phyloP scores from a whole-genome alignment of 2,797 vertebrate species.

The Thripadectes ignobilis region DNA sequence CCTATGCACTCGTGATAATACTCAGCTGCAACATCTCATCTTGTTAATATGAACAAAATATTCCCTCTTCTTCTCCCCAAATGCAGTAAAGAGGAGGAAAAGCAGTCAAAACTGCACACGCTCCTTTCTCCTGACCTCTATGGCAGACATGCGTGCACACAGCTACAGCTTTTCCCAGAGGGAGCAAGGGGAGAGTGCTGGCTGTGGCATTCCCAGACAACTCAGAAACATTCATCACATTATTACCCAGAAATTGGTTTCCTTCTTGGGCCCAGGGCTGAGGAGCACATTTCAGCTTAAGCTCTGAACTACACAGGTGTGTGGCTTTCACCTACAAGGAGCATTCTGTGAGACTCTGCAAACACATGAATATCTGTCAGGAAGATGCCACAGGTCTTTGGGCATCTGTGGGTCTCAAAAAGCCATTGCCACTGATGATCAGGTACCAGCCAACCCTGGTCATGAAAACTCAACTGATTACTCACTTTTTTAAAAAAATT shows the following conservation, averaged over 20 bases:
- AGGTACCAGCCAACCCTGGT: background rate
- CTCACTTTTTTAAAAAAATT: background rate
- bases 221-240: background rate
- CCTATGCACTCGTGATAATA: background rate
- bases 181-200: background rate
- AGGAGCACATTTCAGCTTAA: background rate
- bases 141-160: rapidly evolving
- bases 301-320: background rate
- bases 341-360: background rate
- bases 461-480: background rate
- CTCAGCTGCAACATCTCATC: background rate
- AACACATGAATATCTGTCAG: background rate
- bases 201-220: background rate
- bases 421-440: background rate
- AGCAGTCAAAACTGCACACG: background rate
- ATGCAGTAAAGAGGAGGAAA: background rate
- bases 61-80: background rate
- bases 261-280: background rate
- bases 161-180: background rate
- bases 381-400: background rate
- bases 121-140: background rate
- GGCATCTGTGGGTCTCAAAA: background rate
- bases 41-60: background rate
- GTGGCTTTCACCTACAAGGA: rapidly evolving
- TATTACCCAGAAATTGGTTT: background rate